Conservation (phyloP, 2,888 invertebrate species). For the Lacanobia wlatinum region DNA sequence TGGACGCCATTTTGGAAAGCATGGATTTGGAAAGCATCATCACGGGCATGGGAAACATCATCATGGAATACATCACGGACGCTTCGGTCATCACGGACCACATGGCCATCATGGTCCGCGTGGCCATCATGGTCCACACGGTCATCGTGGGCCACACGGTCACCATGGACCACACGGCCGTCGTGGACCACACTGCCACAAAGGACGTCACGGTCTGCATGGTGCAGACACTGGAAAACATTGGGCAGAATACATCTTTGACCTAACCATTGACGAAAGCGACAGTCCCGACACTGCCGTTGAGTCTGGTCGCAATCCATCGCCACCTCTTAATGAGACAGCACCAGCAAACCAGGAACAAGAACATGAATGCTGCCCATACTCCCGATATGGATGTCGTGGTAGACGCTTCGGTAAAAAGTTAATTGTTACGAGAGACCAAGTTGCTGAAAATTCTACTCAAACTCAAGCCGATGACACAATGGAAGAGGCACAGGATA, state of each 20-base stretch:
- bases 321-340: conserved; percentile 36
- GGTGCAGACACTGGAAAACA: conserved; percentile 56
- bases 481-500: conserved; percentile 57
- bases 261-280: conserved; percentile 55
- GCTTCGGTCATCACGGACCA: conserved; percentile 57
- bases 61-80: conserved; percentile 26
- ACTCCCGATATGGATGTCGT: conserved; percentile 37
- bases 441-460: conserved; percentile 42
- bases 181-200: conserved; percentile 50
- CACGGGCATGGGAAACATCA: conserved; percentile 29
- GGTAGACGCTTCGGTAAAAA: conserved; percentile 47
- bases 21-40: background rate
- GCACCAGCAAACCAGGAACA: conserved; percentile 22
- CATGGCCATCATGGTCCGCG: conserved; percentile 30
- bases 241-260: conserved; percentile 55
- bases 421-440: conserved; percentile 20
- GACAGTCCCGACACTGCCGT: conserved; percentile 33
- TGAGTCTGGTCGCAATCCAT: conserved; percentile 49
- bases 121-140: conserved; percentile 11
- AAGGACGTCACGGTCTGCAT: conserved; percentile 42
- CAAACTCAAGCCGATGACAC: conserved; percentile 51
- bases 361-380: conserved; percentile 37
- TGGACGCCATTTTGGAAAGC: background rate
- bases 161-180: conserved; percentile 41
- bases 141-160: conserved; percentile 24